A percentile compares a stretch with the other conserved stretches of the same genome.
phyloP scores from a whole-genome alignment of 2,797 vertebrate species.

The Sparus aurata region DNA sequence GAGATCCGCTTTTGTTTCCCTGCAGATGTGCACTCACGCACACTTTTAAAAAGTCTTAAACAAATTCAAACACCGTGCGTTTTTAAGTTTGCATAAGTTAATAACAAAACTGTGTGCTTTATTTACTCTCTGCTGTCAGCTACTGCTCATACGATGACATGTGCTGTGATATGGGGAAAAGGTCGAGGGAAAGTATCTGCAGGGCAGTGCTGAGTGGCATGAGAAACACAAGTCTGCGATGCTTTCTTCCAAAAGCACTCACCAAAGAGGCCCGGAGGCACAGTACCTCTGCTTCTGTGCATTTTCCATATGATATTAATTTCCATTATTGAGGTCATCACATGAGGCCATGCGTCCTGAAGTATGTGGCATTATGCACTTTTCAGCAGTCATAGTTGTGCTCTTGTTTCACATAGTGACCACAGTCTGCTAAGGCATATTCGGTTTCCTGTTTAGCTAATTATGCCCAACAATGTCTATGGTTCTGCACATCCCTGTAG shows the following conservation, averaged over 20 bases:
- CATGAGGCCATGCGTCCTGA: conserved; percentile 52
- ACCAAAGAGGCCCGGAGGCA: conserved; percentile 30
- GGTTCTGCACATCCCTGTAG: conserved; percentile 47
- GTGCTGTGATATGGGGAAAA: conserved; percentile 17
- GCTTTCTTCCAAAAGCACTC: conserved; percentile 37
- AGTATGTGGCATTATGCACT: conserved; percentile 38
- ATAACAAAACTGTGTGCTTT: conserved; percentile 1
- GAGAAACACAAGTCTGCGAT: conserved; percentile 47
- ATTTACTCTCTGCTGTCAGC: conserved; percentile 10
- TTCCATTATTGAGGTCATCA: conserved; percentile 29
- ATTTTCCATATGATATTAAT: conserved; percentile 50
- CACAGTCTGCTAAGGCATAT: conserved; percentile 53
- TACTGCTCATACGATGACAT: conserved; percentile 1
- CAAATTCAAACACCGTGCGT: not conserved
- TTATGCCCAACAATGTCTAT: conserved; percentile 49
- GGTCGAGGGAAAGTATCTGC: conserved; percentile 47
- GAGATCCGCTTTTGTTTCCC: not conserved
- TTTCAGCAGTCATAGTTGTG: conserved; percentile 27
- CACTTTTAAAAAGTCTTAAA: not conserved
- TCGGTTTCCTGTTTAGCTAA: conserved; percentile 60
- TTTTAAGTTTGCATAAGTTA: not conserved
- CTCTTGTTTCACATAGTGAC: conserved; percentile 45
- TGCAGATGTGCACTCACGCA: conserved; percentile 19
- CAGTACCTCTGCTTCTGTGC: not conserved
- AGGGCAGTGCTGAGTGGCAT: conserved; percentile 38